phyloP scores from a whole-genome alignment of 2,888 invertebrate genomes.

The Melinaea marsaeus region DNA sequence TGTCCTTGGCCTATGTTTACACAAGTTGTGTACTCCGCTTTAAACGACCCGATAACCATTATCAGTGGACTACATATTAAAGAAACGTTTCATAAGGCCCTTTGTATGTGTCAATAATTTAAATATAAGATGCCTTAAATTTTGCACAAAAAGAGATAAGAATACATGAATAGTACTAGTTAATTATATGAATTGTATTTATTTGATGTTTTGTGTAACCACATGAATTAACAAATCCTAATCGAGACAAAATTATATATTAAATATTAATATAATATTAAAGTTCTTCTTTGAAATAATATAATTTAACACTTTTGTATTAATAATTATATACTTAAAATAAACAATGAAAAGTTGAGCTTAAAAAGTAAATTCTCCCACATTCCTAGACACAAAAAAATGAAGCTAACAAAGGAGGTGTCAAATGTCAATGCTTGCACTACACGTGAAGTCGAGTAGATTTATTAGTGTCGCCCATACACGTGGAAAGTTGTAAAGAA shows the following conservation, averaged over 20 bases:
- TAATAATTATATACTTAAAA: too few species aligned
- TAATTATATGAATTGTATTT: too few species aligned
- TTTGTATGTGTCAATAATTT: not conserved
- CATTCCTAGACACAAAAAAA: conserved; percentile 16
- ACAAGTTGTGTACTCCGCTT: conserved; percentile 25
- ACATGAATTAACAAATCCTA: too few species aligned
- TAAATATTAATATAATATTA: too few species aligned
- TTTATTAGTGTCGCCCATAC: conserved; percentile 57
- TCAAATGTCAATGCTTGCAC: conserved; percentile 34
- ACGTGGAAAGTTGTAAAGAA: conserved; percentile 62
- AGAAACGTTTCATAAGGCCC: conserved; percentile 18
- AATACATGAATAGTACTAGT: too few species aligned
- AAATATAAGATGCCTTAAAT: too few species aligned
- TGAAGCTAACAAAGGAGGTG: conserved; percentile 34
- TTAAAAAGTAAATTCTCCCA: not conserved
- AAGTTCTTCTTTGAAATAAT: too few species aligned
- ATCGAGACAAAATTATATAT: too few species aligned
- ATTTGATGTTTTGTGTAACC: too few species aligned
- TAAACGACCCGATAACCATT: conserved; percentile 38
- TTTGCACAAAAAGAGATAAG: too few species aligned
- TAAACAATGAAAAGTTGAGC: too few species aligned
- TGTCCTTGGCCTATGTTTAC: conserved; percentile 54
- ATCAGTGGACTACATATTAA: conserved; percentile 21
- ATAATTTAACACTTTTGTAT: too few species aligned
- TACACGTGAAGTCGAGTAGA: conserved; percentile 46